Evolutionary conservation across 2,113 vertebrate species (phyloP), one percentile per base, ranked within the genome.

Genomic region (Datnioides undecimradiatus): DNA sequence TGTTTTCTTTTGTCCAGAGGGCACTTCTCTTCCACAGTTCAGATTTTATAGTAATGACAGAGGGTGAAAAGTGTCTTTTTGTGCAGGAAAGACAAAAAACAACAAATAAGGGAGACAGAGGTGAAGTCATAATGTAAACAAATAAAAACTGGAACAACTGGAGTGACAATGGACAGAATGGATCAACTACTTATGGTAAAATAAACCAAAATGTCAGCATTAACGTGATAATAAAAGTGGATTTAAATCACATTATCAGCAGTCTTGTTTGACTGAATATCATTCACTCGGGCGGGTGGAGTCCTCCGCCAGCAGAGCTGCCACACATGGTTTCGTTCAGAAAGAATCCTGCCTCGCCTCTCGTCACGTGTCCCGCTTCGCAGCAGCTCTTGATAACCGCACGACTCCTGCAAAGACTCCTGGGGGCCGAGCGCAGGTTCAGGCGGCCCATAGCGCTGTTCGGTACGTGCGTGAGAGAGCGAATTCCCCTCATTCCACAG

Each of bases 401-500:
- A 9, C 9, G 12, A 11, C 41, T 51, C 43, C 69, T 27, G 45
- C 36, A 57, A 12, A 54, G 71, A 5, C 51, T 40, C 14, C 34
- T 23, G 43, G 59, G 19, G 36, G 66, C 17, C n/a, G 27, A 45
- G 14, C n/a, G 48, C 49, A 7, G 27, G 36, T 36, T 76, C 62
- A 54, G 43, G 49, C 21, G 36, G 16, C 38, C 29, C 6, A 54
- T 65, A 0, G 12, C 3, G n/a, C 62, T 14, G 49, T 0, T 0
- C 45, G 58, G 27, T 8, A 48, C 41, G 11, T 7, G 10, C 5
- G 9, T 40, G 40, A 48, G 17, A n/a, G 23, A 49, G 52, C 13
- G 16, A 23, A 73, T 71, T 58, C 73, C 70, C n/a, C 21, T 67
- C 74, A 82, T 79, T 84, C 75, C 87, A 62, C 76, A 54, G 46